Evolutionary conservation across 2,888 invertebrate species (phyloP).

Genomic region (Odontothrips loti): DNA sequence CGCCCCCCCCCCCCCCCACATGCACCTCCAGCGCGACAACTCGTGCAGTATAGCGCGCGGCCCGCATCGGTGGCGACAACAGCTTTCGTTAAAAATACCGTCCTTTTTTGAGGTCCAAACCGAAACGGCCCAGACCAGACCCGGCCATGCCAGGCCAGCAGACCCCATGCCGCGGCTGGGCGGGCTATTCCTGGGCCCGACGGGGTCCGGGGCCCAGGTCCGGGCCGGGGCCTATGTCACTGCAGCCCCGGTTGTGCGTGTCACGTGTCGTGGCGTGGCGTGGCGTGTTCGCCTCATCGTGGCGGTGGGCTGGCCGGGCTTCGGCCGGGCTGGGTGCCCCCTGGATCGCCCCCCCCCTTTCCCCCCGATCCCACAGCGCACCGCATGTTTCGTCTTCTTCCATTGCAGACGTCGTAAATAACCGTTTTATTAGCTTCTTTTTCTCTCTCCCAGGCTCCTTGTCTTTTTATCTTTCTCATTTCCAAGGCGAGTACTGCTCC

Average conservation of each 20-base stretch:
- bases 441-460: not conserved
- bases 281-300: too few relatives aligned
- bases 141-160: not conserved
- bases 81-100: not conserved
- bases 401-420: slow-evolving; percentile 22
- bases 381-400: slow-evolving; percentile 5
- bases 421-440: slow-evolving; percentile 25
- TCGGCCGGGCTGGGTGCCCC: not conserved
- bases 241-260: not conserved
- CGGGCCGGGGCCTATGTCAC: not conserved
- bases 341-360: not conserved
- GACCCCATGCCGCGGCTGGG: not conserved
- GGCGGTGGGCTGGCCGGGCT: not conserved
- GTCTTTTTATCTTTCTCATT: slow-evolving; percentile 12
- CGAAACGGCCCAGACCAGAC: not conserved
- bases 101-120: not conserved
- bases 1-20: too few relatives aligned
- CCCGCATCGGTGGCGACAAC: not conserved
- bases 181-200: not conserved
- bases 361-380: not conserved
- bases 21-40: too few relatives aligned
- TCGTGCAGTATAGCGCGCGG: not conserved
- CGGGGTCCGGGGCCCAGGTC: too few relatives aligned
- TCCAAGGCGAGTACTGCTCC: not conserved
- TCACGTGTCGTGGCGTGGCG: not conserved